These are phyloP conservation scores for Gobio gobio DNA, from an alignment of 2,113 vertebrate species.

Conservation along the genomic window DNA sequence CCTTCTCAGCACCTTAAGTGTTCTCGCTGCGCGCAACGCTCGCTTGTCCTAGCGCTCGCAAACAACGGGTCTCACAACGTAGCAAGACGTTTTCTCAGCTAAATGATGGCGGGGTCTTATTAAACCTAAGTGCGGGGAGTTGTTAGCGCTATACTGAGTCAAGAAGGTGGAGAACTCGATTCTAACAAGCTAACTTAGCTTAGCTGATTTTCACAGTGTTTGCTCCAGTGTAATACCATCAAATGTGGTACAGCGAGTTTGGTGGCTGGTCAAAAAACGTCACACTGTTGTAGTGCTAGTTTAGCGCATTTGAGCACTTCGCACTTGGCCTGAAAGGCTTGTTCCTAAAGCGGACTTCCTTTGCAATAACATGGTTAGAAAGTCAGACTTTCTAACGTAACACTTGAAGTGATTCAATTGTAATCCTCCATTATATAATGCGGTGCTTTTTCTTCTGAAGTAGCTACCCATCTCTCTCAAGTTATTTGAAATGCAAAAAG, in stretches of 20 bases:
- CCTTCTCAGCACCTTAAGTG: conserved; percentile 44
- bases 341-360: neutral
- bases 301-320: neutral
- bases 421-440: neutral
- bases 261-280: neutral
- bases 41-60: conserved; percentile 7
- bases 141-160: conserved; percentile 18
- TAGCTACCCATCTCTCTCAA: neutral
- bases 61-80: neutral
- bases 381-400: neutral
- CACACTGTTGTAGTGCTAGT: neutral
- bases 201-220: conserved; percentile 44
- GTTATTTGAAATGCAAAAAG: neutral
- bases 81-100: neutral
- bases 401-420: neutral
- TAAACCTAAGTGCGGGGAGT: neutral
- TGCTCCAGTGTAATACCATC: conserved; percentile 35
- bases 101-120: neutral
- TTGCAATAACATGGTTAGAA: neutral
- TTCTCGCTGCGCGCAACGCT: conserved; percentile 12
- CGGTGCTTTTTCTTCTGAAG: neutral
- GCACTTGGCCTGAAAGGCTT: conserved; percentile 9
- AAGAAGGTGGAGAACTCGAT: conserved; percentile 29
- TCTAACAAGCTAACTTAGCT: conserved; percentile 27
- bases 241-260: conserved; percentile 6